phyloP scores from a whole-genome alignment of 2,888 invertebrate genomes.

The Mycogona germanica region DNA sequence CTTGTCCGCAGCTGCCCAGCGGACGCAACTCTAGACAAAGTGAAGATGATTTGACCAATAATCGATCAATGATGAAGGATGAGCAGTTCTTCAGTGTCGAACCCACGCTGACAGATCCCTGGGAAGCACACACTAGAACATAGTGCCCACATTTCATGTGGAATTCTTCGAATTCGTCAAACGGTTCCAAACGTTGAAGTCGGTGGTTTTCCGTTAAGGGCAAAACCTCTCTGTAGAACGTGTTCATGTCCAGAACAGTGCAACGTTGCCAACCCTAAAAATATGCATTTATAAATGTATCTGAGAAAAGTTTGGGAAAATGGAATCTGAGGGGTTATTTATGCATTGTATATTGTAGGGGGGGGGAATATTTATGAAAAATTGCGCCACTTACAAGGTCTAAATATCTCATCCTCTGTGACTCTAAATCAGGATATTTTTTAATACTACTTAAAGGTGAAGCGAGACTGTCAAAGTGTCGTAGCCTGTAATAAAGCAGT shows the following conservation, averaged over 20 bases:
- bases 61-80: too few species aligned
- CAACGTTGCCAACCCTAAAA: constrained; percentile 32
- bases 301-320: background rate
- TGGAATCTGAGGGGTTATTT: background rate
- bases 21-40: too few species aligned
- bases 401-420: constrained; percentile 32
- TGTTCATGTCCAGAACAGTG: constrained; percentile 32
- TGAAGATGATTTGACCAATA: too few species aligned
- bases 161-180: constrained; percentile 42
- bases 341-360: background rate
- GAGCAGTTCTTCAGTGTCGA: too few species aligned
- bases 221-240: constrained; percentile 30
- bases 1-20: too few species aligned
- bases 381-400: constrained; percentile 28
- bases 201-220: constrained; percentile 28
- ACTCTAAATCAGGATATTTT: constrained; percentile 30
- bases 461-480: constrained; percentile 35
- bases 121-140: constrained; percentile 32
- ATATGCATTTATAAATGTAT: background rate
- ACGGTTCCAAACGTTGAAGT: constrained; percentile 35
- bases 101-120: too few species aligned
- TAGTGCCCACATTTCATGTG: constrained; percentile 40
- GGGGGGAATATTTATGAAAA: background rate
- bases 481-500: constrained; percentile 19
- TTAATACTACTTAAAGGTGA: constrained; percentile 36